These are phyloP conservation scores for Ommatoiulus sabulosus DNA, from an alignment of 2,888 invertebrate species.

Conservation along the genomic window DNA sequence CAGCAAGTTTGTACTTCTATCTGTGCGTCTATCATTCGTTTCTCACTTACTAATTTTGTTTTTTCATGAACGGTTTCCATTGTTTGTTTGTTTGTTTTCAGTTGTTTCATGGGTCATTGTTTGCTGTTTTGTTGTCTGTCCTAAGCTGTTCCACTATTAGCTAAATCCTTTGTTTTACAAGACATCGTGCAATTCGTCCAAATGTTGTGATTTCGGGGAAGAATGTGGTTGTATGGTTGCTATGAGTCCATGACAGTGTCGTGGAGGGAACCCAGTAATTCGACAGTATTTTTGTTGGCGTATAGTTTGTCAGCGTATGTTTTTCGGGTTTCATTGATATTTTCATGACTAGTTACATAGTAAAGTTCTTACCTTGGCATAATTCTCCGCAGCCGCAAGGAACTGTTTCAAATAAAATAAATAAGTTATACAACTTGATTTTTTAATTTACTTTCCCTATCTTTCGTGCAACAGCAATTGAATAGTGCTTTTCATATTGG, in stretches of 20 bases:
- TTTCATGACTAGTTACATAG: slow-evolving; percentile 27
- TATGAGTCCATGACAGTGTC: background rate
- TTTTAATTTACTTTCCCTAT: too few species aligned
- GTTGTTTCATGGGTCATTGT: slow-evolving; percentile 21
- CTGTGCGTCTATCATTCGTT: slow-evolving; percentile 5
- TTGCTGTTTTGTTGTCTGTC: slow-evolving; percentile 28
- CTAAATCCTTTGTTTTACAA: background rate
- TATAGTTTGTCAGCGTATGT: background rate
- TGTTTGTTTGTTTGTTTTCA: slow-evolving; percentile 15
- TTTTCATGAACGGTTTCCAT: background rate
- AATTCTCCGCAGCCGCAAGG: slow-evolving; percentile 10
- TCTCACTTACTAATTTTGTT: background rate
- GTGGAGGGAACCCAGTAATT: background rate
- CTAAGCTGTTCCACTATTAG: background rate
- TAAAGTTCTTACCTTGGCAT: slow-evolving; percentile 23
- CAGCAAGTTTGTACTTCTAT: background rate
- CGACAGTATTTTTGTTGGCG: slow-evolving; percentile 20
- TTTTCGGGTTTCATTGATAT: background rate
- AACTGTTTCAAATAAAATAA: slow-evolving; percentile 13
- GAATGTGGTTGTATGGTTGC: background rate
- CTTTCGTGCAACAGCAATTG: too few species aligned
- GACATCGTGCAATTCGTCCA: slow-evolving; percentile 27
- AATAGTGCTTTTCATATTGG: too few species aligned
- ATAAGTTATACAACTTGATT: slow-evolving; percentile 15
- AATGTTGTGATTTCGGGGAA: slow-evolving; percentile 11